Base-by-base conservation (phyloP, 64 coral and sea anemone genomes). In the Platygyra sinensis region DNA sequence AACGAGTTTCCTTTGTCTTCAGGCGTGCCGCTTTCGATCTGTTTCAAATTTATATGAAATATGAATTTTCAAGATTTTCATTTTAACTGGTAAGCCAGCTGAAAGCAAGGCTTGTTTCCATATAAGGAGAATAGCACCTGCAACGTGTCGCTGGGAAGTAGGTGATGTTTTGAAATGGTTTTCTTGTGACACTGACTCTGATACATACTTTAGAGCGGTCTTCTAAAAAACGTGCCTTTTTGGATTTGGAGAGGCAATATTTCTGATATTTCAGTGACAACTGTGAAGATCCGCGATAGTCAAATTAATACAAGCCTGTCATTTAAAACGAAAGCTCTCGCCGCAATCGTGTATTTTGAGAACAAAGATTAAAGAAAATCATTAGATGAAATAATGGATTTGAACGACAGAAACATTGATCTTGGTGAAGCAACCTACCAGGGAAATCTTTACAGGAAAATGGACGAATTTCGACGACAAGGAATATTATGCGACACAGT, bases 381-480 rank as follows among this genome's bases (percentile, higher is more conserved):
- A 12, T 67, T 39, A n/a, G 1, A 36, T 17, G 3, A 24, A 42
- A 69, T 38, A 85, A 85, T 85, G 31, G 81, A 67, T 69, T 36
- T 85, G 81, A 42, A 64, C 10, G 60, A 67, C 9, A 71, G 36
- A 83, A 67, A 67, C 31, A n/a, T 10, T 30, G 39, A 64, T 46
- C n/a, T 59, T 72, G 14, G 80, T 52, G n/a, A 73, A 36, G 84
- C 87, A 42, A 81, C 5, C 71, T 83, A 95, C 69, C 76, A 86
- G 80, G 71, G 74, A 10, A 91, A 91, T 60, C 73, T 95, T 28
- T 95, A 81, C 67, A 76, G 20, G 31, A 75, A 57, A 29, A 91
- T 95, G 86, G 82, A 95, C 17, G 83, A 86, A 18, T 97, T 97
- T 63, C 76, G 95, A 72, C 86, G 90, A 62, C 91, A 97, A n/a